These are phyloP conservation scores for Parascotia fuliginaria DNA, from an alignment of 2,888 invertebrate species.

Conservation along the genomic window DNA sequence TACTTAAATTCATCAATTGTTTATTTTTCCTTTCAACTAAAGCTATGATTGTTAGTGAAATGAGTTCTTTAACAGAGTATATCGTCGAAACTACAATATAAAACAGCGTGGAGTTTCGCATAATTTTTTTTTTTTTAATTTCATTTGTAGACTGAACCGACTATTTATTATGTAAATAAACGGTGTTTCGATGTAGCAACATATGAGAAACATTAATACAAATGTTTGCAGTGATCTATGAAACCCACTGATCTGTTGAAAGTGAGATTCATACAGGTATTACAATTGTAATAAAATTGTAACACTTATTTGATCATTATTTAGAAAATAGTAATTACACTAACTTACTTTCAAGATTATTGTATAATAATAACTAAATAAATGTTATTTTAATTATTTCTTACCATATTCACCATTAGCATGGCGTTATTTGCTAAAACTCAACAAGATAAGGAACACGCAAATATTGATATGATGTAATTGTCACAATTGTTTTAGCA, in stretches of 20 bases:
- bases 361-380: too few relatives aligned
- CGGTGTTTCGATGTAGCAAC: not conserved
- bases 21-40: slow-evolving; percentile 39
- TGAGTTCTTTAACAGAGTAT: slow-evolving; percentile 23
- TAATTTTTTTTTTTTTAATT: slow-evolving; percentile 22
- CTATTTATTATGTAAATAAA: not conserved
- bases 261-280: not conserved
- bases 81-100: slow-evolving; percentile 16
- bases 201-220: not conserved
- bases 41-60: slow-evolving; percentile 40
- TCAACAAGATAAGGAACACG: too few relatives aligned
- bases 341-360: too few relatives aligned
- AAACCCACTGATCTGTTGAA: not conserved
- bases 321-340: too few relatives aligned
- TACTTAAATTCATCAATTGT: slow-evolving; percentile 34
- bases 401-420: too few relatives aligned
- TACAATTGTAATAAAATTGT: slow-evolving; percentile 20
- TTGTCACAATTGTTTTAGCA: too few relatives aligned
- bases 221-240: not conserved
- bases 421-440: too few relatives aligned
- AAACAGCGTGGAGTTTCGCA: slow-evolving; percentile 16
- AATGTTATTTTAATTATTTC: too few relatives aligned
- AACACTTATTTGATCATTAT: slow-evolving; percentile 11
- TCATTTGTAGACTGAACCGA: slow-evolving; percentile 2
- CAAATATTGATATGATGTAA: too few relatives aligned